phyloP scores from a whole-genome alignment of 2,888 invertebrate genomes.

The Campaea margaritaria region DNA sequence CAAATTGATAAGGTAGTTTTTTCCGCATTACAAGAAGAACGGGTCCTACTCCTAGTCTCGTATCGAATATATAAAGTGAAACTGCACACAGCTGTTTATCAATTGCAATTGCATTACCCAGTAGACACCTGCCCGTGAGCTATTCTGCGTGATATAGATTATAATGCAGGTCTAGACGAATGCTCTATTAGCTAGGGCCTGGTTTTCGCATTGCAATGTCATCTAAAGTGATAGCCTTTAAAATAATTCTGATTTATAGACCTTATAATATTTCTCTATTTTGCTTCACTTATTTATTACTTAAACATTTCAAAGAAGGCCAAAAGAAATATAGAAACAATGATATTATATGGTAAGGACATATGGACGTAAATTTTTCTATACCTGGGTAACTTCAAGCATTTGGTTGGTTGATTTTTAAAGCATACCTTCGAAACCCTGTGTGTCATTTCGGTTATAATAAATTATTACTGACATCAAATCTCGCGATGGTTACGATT shows the following conservation, averaged over 20 bases:
- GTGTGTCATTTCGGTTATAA: background rate
- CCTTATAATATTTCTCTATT: background rate
- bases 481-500: conserved; percentile 21
- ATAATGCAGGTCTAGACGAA: conserved; percentile 38
- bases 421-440: background rate
- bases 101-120: conserved; percentile 78
- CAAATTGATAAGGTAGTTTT: conserved; percentile 25
- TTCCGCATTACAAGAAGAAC: conserved; percentile 62
- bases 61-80: conserved; percentile 76
- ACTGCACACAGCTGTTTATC: conserved; percentile 71
- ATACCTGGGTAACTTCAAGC: no score
- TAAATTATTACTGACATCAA: background rate
- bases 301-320: no score
- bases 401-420: no score
- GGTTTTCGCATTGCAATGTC: conserved; percentile 9
- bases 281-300: no score
- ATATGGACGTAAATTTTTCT: background rate
- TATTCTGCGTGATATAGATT: conserved; percentile 40
- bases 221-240: conserved; percentile 1
- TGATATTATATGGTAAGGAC: no score
- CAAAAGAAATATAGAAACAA: no score
- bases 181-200: conserved; percentile 16
- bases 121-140: conserved; percentile 58
- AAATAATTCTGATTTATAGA: conserved; percentile 11
- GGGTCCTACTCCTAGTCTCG: conserved; percentile 57